A percentile compares a stretch with the other conserved stretches of the same genome.
Evolutionary conservation across 2,797 vertebrate species (phyloP).

Genomic region (Tarsius wallacei): DNA sequence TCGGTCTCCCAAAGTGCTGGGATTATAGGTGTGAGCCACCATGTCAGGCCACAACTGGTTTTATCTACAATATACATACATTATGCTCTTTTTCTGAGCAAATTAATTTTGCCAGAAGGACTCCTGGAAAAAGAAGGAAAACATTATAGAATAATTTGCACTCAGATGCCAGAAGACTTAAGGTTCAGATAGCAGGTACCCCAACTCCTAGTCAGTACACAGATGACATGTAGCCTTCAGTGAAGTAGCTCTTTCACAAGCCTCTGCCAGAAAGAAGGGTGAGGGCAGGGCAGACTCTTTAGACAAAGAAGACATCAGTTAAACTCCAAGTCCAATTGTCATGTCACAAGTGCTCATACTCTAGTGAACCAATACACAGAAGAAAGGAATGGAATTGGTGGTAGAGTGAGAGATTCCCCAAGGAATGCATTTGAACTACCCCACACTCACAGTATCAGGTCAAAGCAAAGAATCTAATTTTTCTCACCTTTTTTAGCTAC

Average conservation of each 20-base stretch:
- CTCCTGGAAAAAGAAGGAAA: slow-evolving; percentile 10
- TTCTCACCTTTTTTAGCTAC: slow-evolving; percentile 93
- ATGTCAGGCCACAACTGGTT: background rate
- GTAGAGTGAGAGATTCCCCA: fast-evolving
- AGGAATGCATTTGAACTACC: background rate
- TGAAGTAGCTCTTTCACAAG: background rate
- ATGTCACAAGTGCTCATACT: background rate
- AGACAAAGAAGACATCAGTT: background rate
- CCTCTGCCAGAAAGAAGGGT: background rate
- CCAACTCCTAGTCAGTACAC: background rate
- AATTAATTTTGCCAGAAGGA: slow-evolving; percentile 11
- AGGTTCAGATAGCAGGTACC: background rate
- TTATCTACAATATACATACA: background rate
- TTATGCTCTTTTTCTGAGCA: background rate
- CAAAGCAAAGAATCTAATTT: background rate
- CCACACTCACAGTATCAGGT: background rate
- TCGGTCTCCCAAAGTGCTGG: no score
- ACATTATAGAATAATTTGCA: background rate
- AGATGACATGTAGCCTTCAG: background rate
- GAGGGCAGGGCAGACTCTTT: background rate
- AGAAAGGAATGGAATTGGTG: background rate
- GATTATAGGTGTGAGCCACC: no score
- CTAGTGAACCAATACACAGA: background rate
- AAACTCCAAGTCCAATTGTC: background rate
- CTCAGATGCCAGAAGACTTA: background rate